A percentile compares a stretch with the other conserved stretches of the same genome.
Conservation (phyloP, 2,888 invertebrate genomes). For the Sympetrum striolatum region DNA sequence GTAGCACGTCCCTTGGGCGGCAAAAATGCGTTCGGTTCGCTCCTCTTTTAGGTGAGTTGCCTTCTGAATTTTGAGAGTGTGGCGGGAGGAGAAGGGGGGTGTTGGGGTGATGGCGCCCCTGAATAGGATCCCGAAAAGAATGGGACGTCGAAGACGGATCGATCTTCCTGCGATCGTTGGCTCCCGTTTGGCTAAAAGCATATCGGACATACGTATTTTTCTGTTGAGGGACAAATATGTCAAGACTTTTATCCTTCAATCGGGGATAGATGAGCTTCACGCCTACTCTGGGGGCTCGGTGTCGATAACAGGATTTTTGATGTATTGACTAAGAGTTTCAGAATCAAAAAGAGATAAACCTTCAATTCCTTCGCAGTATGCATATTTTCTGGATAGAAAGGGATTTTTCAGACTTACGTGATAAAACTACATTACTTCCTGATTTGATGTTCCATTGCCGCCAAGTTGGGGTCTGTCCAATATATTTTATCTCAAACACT, state of each 20-base stretch:
- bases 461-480: too few relatives aligned
- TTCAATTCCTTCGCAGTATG: too few relatives aligned
- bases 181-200: neutral
- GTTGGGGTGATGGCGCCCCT: neutral
- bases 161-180: neutral
- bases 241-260: neutral
- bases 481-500: too few relatives aligned
- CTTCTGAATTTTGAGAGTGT: neutral
- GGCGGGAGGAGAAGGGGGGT: neutral
- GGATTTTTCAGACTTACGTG: too few relatives aligned
- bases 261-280: neutral
- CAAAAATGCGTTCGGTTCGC: neutral
- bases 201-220: neutral
- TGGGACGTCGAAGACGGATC: neutral
- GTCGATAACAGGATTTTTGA: too few relatives aligned
- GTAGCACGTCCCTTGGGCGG: neutral
- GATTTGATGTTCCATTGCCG: too few relatives aligned
- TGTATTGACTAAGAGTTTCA: too few relatives aligned
- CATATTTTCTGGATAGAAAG: too few relatives aligned
- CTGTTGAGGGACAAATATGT: neutral
- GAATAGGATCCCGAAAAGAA: neutral
- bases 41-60: neutral
- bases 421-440: too few relatives aligned
- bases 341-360: too few relatives aligned
- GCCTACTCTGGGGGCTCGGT: too few relatives aligned